Base-by-base conservation (phyloP, 2,113 vertebrate species). In the Syrmaticus mikado region DNA sequence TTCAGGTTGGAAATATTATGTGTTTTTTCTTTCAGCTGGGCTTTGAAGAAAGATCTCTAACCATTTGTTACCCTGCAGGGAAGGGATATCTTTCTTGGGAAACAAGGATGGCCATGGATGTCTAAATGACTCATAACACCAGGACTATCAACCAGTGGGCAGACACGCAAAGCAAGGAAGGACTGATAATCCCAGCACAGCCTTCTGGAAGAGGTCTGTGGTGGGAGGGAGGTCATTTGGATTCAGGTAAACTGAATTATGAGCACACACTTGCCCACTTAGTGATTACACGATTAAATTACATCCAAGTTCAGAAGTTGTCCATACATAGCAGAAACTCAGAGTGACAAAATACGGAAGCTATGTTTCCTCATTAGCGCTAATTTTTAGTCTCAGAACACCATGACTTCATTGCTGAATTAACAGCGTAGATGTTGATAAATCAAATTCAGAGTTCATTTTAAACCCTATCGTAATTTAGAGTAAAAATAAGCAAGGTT, bases 371-470 rank as follows among this genome's bases (percentile, higher is more conserved):
- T 96, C 95, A 93, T 96, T 90, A 95, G 80, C 7, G 10, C 65
- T 86, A 90, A 82, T 86, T 93, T 83, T 93, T 75, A 53, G 80
- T 38, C 92, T 89, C 80, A 40, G 73, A 84, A 76, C 80, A 75
- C 85, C 92, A 36, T 11, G 90, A 71, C 81, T 92, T 90, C 92
- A 43, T 24, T 57, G 85, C 80, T 36, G 88, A 93, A 95, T 95
- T 93, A 94, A 65, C 92, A 82, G 45, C 75, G 11, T 28, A 30
- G 91, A 89, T 76, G 86, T 90, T 86, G 89, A 93, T 92, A 94
- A 94, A 94, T 95, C 96, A 84, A 87, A 92, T 90, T 90, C 89
- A 34, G 86, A 61, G 70, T 53, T 92, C 78, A 85, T 89, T 94
- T 89, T 32, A 89, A 86, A 91, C 36, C 71, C n/a, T 28, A 41